phyloP scores from a whole-genome alignment of 2,113 vertebrate genomes.

The Apeltes quadracus region DNA sequence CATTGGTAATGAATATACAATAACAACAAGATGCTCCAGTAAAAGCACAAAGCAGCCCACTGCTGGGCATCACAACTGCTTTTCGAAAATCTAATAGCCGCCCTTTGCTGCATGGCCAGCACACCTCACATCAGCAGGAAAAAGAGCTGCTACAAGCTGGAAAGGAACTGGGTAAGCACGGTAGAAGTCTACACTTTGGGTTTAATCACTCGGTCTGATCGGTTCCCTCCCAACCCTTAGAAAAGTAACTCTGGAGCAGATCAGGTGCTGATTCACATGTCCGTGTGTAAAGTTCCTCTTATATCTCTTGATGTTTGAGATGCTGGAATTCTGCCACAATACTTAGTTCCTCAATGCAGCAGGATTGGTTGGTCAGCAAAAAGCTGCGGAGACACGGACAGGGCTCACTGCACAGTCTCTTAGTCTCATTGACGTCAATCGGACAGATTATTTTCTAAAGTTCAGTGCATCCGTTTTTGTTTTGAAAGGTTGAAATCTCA shows the following conservation, averaged over 20 bases:
- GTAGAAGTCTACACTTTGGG: not conserved
- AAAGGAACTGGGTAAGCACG: conserved; percentile 3
- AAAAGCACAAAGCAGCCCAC: not conserved
- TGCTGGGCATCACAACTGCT: not conserved
- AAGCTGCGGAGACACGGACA: too few relatives aligned
- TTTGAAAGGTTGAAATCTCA: not conserved
- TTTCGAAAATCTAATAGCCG: not conserved
- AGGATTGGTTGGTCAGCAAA: not conserved
- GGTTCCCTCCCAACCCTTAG: not conserved
- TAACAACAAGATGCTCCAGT: not conserved
- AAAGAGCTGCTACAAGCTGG: not conserved
- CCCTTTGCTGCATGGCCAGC: not conserved
- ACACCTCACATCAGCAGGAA: not conserved
- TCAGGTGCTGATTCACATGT: conserved; percentile 49
- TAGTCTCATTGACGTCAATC: too few relatives aligned
- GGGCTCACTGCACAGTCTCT: too few relatives aligned
- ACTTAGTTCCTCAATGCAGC: conserved; percentile 17
- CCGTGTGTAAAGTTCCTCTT: conserved; percentile 47
- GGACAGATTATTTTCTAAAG: too few relatives aligned
- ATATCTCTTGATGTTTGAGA: not conserved
- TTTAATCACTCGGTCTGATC: not conserved
- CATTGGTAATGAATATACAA: not conserved
- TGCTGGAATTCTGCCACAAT: conserved; percentile 12
- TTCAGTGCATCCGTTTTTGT: not conserved
- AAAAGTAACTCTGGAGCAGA: conserved; percentile 15